Base-by-base conservation (phyloP, 1,140 invertebrate species). In the Homalodisca vitripennis region DNA sequence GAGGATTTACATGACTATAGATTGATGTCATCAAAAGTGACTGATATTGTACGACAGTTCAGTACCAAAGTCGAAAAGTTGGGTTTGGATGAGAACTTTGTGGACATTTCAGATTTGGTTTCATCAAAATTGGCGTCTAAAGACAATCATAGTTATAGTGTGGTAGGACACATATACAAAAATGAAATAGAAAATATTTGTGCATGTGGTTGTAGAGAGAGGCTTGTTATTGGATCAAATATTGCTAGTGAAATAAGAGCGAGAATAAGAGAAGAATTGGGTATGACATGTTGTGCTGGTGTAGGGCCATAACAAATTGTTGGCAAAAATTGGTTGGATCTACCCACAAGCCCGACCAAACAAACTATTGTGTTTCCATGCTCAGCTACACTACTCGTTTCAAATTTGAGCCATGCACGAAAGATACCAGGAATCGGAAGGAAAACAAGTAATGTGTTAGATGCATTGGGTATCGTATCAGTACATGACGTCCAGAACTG, bases 241-340 rank as follows among this genome's bases (percentile, higher is more conserved):
- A 86, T 93, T 70, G 90, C 90, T 13, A 81, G 81, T 70, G 86
- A 91, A 74, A 90, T 92, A 73, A 84, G 91, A 41, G 79, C 86
- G 60, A 82, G 83, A 70, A 84, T 93, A 55, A 82, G 81, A 66
- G n/a, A 84, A 68, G 84, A 89, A 63, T 79, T 93, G 47, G 85
- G 87, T 41, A 82, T 93, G 46, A 93, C 91, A 6, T 88, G 86
- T 74, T 92, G 91, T 82, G 92, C 91, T 64, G 92, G 92, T 14
- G 86, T 94, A 71, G 86, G 89, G 34, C n/a, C 88, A 92, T 72
- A 95, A 94, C 77, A 95, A 95, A 80, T 76, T 94, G 57, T 77
- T 94, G 73, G 88, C 92, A 2, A 94, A 95, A 80, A 79, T 95
- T 34, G n/a, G 87, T 86, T 22, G 88, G 89, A 70, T 83, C 84